Conservation (phyloP, 2,888 invertebrate genomes). For the Ophonus ardosiacus region DNA sequence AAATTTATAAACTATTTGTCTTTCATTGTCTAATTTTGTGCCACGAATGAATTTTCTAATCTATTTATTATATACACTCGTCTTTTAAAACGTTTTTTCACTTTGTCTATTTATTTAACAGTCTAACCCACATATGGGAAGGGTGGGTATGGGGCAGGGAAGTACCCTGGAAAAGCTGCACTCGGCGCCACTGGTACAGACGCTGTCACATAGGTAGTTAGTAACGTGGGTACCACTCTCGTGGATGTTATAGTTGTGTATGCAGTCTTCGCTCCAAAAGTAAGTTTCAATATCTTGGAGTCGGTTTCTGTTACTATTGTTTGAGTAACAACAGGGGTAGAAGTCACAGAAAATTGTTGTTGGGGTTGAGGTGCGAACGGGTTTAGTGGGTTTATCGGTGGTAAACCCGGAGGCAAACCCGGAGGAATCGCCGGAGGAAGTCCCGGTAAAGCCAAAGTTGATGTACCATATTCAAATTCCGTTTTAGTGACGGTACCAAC, state of each 20-base stretch:
- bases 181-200: conserved; percentile 85
- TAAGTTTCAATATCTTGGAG: conserved; percentile 89
- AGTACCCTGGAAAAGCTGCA: conserved; percentile 87
- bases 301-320: conserved; percentile 88
- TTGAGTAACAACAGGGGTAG: conserved; percentile 88
- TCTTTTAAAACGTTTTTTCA: neutral
- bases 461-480: conserved; percentile 87
- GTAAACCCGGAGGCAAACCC: conserved; percentile 72
- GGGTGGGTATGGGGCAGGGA: conserved; percentile 85
- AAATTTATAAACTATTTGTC: neutral
- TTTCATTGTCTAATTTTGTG: neutral
- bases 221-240: conserved; percentile 87
- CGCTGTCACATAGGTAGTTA: conserved; percentile 91
- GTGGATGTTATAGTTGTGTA: conserved; percentile 92
- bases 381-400: conserved; percentile 77
- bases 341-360: conserved; percentile 86
- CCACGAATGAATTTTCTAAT: neutral
- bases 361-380: conserved; percentile 76
- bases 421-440: conserved; percentile 72
- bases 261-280: conserved; percentile 94
- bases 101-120: conserved; percentile 67
- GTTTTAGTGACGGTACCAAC: conserved; percentile 89
- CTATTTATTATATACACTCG: neutral
- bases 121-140: conserved; percentile 86
- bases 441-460: conserved; percentile 79